phyloP scores from a whole-genome alignment of 2,888 invertebrate genomes.

The Eupithecia abbreviata region DNA sequence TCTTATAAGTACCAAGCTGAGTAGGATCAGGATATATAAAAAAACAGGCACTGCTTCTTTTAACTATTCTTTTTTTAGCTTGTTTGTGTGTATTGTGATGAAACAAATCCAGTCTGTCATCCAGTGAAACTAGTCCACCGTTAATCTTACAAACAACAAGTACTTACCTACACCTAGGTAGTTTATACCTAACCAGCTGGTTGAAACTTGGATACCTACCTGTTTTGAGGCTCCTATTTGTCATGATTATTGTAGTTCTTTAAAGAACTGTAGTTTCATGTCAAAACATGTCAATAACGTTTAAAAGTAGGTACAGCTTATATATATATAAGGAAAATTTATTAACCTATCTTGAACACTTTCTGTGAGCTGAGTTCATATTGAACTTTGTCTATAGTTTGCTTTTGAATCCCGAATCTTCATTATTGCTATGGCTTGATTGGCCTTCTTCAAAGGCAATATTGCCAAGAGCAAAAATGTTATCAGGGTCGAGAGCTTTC shows the following conservation, averaged over 20 bases:
- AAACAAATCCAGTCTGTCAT: background rate
- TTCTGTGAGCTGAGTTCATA: background rate
- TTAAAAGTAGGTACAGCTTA: background rate
- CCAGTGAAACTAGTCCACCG: background rate
- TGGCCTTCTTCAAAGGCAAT: conserved; percentile 64
- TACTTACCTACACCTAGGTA: background rate
- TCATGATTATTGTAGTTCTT: background rate
- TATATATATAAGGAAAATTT: background rate
- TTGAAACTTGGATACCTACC: background rate
- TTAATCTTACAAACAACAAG: background rate
- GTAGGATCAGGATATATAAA: background rate
- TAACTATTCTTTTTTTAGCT: background rate
- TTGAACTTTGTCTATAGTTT: conserved; percentile 61
- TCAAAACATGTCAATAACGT: background rate
- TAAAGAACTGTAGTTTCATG: background rate
- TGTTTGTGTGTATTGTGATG: background rate
- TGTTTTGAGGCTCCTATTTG: background rate
- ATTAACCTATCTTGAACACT: conserved; percentile 8
- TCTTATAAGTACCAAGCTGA: background rate
- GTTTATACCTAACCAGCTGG: background rate
- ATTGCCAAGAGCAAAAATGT: conserved; percentile 96
- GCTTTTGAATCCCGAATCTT: conserved; percentile 55
- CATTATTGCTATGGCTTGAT: conserved; percentile 36
- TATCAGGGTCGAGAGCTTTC: conserved; percentile 94
- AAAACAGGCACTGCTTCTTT: background rate